phyloP scores from a whole-genome alignment of 2,797 vertebrate genomes.

The Diplodus sargus region DNA sequence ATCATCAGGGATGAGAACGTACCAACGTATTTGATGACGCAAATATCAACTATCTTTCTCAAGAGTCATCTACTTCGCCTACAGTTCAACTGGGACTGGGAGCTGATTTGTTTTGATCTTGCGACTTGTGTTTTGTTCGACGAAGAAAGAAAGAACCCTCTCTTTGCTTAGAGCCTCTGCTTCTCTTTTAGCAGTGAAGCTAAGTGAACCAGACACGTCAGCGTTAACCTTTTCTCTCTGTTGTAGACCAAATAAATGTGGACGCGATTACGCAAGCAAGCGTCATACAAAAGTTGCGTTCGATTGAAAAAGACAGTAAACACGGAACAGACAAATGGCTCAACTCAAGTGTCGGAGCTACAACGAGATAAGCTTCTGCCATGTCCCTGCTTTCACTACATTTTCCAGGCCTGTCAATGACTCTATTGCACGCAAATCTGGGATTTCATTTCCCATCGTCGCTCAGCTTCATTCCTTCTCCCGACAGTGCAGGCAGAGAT shows the following conservation, averaged over 20 bases:
- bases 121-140: neutral
- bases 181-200: neutral
- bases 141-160: too few species aligned
- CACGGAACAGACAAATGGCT: neutral
- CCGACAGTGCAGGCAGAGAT: constrained; percentile 42
- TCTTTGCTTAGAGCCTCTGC: neutral
- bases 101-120: constrained; percentile 10
- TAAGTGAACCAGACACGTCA: neutral
- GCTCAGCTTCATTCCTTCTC: constrained; percentile 13
- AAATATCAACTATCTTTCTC: too few species aligned
- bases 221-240: neutral
- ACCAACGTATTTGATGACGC: too few species aligned
- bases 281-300: neutral
- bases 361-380: constrained; percentile 4
- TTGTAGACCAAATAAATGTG: neutral
- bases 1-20: constrained; percentile 24
- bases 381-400: neutral
- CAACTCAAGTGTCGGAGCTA: neutral
- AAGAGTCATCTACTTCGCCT: too few species aligned
- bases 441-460: constrained; percentile 23
- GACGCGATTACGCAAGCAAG: neutral
- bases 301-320: neutral
- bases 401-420: constrained; percentile 6
- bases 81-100: neutral
- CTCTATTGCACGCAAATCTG: constrained; percentile 29